Evolutionary conservation across 2,113 vertebrate genomes (phyloP), one percentile per base, ranked within the genome.

Genomic region (Siniperca knerii): DNA sequence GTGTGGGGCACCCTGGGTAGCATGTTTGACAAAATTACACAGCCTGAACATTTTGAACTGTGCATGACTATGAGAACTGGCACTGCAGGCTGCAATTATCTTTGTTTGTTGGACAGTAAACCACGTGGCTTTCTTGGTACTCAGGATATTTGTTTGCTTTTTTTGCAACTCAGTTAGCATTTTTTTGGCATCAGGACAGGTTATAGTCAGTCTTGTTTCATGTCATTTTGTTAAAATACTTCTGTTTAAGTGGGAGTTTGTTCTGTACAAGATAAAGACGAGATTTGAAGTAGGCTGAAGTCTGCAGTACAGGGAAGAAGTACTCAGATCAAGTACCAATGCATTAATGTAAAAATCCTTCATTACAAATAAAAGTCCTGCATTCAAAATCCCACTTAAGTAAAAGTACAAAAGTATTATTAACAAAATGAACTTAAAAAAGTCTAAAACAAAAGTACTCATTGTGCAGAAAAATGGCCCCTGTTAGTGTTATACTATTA

Each of bases 31-130:
- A 57, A 65, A 72, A 75, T 80, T 65, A 70, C 65, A 75, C 74
- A 86, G 61, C 16, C 62, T 69, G 55, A 52, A 65, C 4, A 18
- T 77, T 50, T 62, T 79, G 82, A 81, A 86, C 40, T 72, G 61
- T 29, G 11, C 10, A n/a, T 62, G 79, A 76, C 79, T 70, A 20
- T 70, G 81, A 70, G 64, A 78, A 62, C 50, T 68, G 61, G 69
- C n/a, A 6, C 81, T 3, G 52, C 23, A 42, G 75, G 25, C 84
- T 72, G 54, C 66, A 85, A 61, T 83, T 85, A 83, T 61, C 68
- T 65, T 52, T 69, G 81, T 84, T 88, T 87, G 74, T 50, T 76
- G 60, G 74, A 83, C 70, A 68, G 65, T 62, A 73, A 52, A 77
- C 44, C 50, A 50, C 8, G 15, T 6, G 44, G n/a, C 48, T 42